Conservation (phyloP, 2,888 invertebrate species). For the Rhyacophila evoluta region DNA sequence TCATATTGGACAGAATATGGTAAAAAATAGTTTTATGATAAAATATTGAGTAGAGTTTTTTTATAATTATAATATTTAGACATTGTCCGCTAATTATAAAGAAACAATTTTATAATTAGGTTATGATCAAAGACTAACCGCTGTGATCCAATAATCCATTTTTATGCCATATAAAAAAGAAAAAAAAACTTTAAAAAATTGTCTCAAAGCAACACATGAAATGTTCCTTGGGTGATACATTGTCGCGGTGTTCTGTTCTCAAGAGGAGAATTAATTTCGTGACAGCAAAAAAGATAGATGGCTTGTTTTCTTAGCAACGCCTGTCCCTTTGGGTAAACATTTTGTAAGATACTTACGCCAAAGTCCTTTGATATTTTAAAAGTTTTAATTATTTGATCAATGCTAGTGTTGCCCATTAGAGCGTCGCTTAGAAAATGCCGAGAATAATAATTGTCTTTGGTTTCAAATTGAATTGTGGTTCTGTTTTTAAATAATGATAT, state of each 20-base stretch:
- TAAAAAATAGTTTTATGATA: too few relatives aligned
- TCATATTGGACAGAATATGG: too few relatives aligned
- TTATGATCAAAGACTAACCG: neutral
- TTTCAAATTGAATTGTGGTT: neutral
- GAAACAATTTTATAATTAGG: too few relatives aligned
- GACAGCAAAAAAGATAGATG: slow-evolving; percentile 50
- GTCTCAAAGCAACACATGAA: neutral
- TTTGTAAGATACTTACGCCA: neutral
- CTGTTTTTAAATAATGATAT: neutral
- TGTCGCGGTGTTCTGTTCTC: neutral
- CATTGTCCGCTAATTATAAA: too few relatives aligned
- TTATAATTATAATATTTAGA: too few relatives aligned
- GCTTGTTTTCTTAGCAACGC: slow-evolving; percentile 46
- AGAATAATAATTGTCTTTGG: neutral
- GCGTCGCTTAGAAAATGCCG: neutral
- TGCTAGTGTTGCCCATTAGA: neutral
- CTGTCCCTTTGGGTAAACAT: slow-evolving; percentile 27
- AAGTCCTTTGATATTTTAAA: slow-evolving; percentile 17
- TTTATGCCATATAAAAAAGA: too few relatives aligned
- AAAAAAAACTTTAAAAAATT: neutral
- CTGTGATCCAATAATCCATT: neutral
- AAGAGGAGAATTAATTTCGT: slow-evolving; percentile 45
- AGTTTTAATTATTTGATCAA: slow-evolving; percentile 22
- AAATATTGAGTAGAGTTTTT: too few relatives aligned
- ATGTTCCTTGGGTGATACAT: neutral